Percentiles rank a stretch among this genome's conserved stretches.
Conservation (phyloP, 2,797 vertebrate species). For the Poeciliopsis paucimaculata region DNA sequence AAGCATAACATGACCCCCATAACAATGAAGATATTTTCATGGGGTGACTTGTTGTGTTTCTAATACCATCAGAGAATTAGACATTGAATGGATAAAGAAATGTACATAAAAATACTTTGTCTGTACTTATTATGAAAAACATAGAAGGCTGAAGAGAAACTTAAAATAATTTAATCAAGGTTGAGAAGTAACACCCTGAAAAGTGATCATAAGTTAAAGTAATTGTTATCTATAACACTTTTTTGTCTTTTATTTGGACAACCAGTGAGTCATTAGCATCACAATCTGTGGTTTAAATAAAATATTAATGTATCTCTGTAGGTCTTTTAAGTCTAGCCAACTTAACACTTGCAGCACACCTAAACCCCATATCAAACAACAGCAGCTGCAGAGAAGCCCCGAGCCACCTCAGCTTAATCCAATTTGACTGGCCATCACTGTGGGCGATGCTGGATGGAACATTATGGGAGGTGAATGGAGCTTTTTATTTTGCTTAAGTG, state of each 20-base stretch:
- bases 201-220: constrained; percentile 11
- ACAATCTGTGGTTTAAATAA: constrained; percentile 62
- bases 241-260: constrained; percentile 45
- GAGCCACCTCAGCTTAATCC: constrained; percentile 84
- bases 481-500: constrained; percentile 77
- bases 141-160: constrained; percentile 13
- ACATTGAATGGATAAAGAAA: background rate
- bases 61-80: background rate
- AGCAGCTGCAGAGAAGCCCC: constrained; percentile 82
- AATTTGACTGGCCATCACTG: constrained; percentile 86
- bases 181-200: constrained; percentile 23
- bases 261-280: constrained; percentile 65
- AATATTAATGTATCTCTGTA: constrained; percentile 72
- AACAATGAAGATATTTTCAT: constrained; percentile 9
- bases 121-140: constrained; percentile 6
- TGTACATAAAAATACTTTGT: background rate
- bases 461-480: constrained; percentile 78
- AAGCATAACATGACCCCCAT: constrained; percentile 30
- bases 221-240: constrained; percentile 41
- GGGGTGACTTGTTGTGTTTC: constrained; percentile 7
- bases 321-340: constrained; percentile 80
- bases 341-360: constrained; percentile 81
- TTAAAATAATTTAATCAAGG: constrained; percentile 19
- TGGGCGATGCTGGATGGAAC: constrained; percentile 80
- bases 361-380: constrained; percentile 85